Evolutionary conservation across 2,888 invertebrate genomes (phyloP).

Genomic region (Dasysyrphus tricinctus): DNA sequence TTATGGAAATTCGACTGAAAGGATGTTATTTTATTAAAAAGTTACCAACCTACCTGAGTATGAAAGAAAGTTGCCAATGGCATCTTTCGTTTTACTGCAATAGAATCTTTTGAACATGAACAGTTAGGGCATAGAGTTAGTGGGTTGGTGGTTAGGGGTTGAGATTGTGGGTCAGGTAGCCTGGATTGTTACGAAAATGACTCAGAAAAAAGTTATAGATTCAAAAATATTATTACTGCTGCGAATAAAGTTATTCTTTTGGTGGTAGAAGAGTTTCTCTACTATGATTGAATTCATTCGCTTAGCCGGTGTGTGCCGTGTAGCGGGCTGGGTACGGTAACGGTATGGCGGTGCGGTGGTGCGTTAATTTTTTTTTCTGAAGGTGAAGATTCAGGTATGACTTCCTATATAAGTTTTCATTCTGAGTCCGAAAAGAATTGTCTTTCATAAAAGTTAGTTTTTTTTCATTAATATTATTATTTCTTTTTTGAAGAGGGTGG

Average conservation of each 20-base stretch:
- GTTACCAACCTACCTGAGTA: constrained; percentile 68
- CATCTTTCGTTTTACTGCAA: constrained; percentile 67
- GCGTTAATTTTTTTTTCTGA: not conserved
- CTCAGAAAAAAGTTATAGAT: constrained; percentile 58
- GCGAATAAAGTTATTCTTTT: constrained; percentile 65
- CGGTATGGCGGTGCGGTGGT: no score
- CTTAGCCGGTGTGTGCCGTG: constrained; percentile 41
- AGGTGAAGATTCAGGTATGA: not conserved
- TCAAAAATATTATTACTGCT: constrained; percentile 71
- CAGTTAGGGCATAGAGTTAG: constrained; percentile 11
- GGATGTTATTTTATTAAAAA: constrained; percentile 73
- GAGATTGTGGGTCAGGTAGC: not conserved
- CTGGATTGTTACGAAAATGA: constrained; percentile 23
- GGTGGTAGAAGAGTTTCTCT: constrained; percentile 37
- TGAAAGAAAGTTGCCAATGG: constrained; percentile 72
- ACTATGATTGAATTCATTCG: constrained; percentile 70
- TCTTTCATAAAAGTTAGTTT: constrained; percentile 48
- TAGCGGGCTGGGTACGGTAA: not conserved
- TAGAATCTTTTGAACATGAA: constrained; percentile 58
- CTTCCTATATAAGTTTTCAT: constrained; percentile 16
- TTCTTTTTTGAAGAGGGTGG: not conserved
- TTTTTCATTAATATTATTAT: constrained; percentile 8
- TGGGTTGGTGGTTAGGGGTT: no score
- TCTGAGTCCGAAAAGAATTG: constrained; percentile 54
- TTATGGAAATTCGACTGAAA: constrained; percentile 71